Base-by-base conservation (phyloP, 1,140 invertebrate species). In the Euglossa dilemma region DNA sequence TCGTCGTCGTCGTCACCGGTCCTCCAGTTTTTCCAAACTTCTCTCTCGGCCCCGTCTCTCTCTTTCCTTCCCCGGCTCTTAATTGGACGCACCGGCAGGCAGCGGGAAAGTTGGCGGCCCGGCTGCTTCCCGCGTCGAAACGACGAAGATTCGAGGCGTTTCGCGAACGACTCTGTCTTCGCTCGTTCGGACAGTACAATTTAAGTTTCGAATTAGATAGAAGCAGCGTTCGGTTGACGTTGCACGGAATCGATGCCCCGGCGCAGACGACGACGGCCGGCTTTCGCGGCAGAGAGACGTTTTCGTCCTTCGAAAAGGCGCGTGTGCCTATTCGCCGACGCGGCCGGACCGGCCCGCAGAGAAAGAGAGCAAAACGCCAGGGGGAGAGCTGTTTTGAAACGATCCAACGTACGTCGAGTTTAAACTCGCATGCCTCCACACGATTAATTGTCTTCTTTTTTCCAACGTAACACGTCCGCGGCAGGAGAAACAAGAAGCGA, bases 391-490 rank as follows among this genome's bases (percentile, higher is more conserved):
- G 71, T 25, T 61, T 74, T 61, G 28, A 74, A 74, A 74, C 71
- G 71, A 45, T 74, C 71, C n/a, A 25, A 25, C 71, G 71, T 45
- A 74, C 71, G 54, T 54, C 57, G 54, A 61, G 75, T 83, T 54
- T 57, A 54, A 36, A 63, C 66, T 81, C 86, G 75, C 71, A 76
- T 83, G n/a, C 74, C 64, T 63, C 76, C 43, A 23, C 66, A 28
- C 73, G 86, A 50, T 89, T 88, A 86, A 89, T 89, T 88, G 87
- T 85, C 87, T 88, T 87, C 84, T 80, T 85, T 87, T 74, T 83
- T 85, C 75, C 73, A 52, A 6, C 71, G 83, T 76, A 64, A 69
- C 86, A 86, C 78, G 57, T 54, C 25, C 45, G 70, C 23, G 67
- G 36, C 45, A n/a, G 28, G 14, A 52, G 47, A 63, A 23, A 75